Base-by-base conservation (phyloP, 2,888 invertebrate species). In the Parnassius smintheus region DNA sequence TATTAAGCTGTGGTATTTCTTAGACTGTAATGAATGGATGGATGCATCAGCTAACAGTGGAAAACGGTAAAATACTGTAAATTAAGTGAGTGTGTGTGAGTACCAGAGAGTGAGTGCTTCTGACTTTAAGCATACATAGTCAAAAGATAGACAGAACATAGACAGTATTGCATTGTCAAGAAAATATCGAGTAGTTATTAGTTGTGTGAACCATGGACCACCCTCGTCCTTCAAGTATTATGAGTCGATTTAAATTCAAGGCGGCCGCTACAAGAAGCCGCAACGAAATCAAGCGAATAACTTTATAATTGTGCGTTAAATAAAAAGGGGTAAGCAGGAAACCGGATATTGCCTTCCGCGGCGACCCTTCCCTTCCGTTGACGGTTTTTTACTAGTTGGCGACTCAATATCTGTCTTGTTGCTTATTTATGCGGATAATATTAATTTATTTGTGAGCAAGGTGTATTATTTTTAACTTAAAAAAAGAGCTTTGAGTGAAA, bases 301-400 rank as follows among this genome's bases (percentile, higher is more conserved):
- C 80, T 86, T 80, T 81, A 82, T 86, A 85, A 88, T 86, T 82
- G 82, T 84, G 77, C 75, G 80, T 83, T 83, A 81, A 86, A 86
- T 83, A 86, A 86, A 84, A 85, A 85, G 83, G 88, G 89, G 87
- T 82, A 82, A 82, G 71, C 78, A 76, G 86, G 88, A 74, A 83
- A 86, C 88, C 75, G 90, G 90, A 91, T 86, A 88, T 86, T 82
- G 82, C 82, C 89, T 88, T 90, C 91, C 90, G 87, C 70, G 81
- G 83, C 84, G 85, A 85, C 88, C 85, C 84, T 68, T 72, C 71
- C 77, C 74, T 78, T 80, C 82, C 80, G 76, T 69, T 72, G 75
- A 66, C 66, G 70, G 58, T 72, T 70, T 70, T 70, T 59, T 56
- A 55, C 51, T 42, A 51, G 59, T 51, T 51, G 52, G 49, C 49